These are phyloP conservation scores for Triplophysa rosa DNA, from an alignment of 2,113 vertebrate genomes.

Conservation along the genomic window DNA sequence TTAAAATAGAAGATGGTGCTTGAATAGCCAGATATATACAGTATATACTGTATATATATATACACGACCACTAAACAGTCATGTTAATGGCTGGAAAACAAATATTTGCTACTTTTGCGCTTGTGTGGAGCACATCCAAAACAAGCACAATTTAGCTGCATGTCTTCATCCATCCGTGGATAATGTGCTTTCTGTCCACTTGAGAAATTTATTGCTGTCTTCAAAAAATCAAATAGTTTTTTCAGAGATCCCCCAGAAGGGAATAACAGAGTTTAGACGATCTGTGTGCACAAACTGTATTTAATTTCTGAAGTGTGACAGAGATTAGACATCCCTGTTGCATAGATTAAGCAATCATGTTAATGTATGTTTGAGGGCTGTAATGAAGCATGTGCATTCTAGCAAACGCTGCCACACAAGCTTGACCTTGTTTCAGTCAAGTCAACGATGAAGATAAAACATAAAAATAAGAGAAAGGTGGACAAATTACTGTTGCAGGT, in stretches of 20 bases:
- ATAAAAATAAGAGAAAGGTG: constrained; percentile 37
- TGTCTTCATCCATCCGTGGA: not conserved
- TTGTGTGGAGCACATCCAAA: constrained; percentile 13
- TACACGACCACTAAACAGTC: not conserved
- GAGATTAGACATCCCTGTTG: constrained; percentile 54
- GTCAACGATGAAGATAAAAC: constrained; percentile 70
- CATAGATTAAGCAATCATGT: constrained; percentile 44
- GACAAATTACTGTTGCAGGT: constrained; percentile 24
- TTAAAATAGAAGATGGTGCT: not conserved
- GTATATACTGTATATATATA: not conserved
- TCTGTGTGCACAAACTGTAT: constrained; percentile 29
- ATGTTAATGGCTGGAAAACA: not conserved
- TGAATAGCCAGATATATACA: not conserved
- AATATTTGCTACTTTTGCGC: not conserved
- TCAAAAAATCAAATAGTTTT: not conserved
- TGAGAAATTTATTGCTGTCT: constrained; percentile 26
- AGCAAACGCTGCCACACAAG: constrained; percentile 70
- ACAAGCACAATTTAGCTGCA: constrained; percentile 17
- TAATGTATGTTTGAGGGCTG: constrained; percentile 74
- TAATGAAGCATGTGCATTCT: constrained; percentile 76
- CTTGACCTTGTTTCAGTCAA: constrained; percentile 78
- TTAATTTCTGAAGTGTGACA: constrained; percentile 56
- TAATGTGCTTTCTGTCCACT: constrained; percentile 10
- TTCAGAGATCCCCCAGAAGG: not conserved
- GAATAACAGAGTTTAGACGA: not conserved